Conservation (phyloP, 2,888 invertebrate genomes). For the Zhuqinia jingwanae region DNA sequence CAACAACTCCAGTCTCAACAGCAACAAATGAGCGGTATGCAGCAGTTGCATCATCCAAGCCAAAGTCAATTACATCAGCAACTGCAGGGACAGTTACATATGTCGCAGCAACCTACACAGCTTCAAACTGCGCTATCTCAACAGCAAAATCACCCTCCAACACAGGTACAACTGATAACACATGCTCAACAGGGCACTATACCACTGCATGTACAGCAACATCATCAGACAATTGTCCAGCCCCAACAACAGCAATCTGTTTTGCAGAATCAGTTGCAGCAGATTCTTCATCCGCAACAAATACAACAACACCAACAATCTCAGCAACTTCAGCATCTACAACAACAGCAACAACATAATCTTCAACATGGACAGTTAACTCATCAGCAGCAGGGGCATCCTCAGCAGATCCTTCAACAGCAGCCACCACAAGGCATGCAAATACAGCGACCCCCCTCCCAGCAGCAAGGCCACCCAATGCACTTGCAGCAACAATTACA, state of each 20-base stretch:
- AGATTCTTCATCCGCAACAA: background rate
- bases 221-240: too few relatives aligned
- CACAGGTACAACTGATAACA: slow-evolving; percentile 16
- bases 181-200: slow-evolving; percentile 54
- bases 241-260: slow-evolving; percentile 59
- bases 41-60: slow-evolving; percentile 60
- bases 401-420: slow-evolving; percentile 19
- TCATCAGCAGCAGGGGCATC: slow-evolving; percentile 27
- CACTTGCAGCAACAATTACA: slow-evolving; percentile 63
- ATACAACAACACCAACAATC: slow-evolving; percentile 42
- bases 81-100: slow-evolving; percentile 47
- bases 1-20: slow-evolving; percentile 52
- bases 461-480: slow-evolving; percentile 63
- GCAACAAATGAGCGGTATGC: slow-evolving; percentile 55
- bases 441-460: slow-evolving; percentile 44
- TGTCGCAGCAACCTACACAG: slow-evolving; percentile 62
- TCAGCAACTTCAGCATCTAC: slow-evolving; percentile 50
- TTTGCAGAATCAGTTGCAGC: slow-evolving; percentile 58
- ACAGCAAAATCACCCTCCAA: slow-evolving; percentile 4
- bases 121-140: slow-evolving; percentile 57
- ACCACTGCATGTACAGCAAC: slow-evolving; percentile 59
- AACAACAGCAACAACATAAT: slow-evolving; percentile 50
- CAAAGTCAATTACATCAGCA: slow-evolving; percentile 56
- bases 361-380: background rate
- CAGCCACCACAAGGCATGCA: slow-evolving; percentile 46